Conservation (phyloP, 2,797 vertebrate genomes). For the Falco novaeseelandiae region DNA sequence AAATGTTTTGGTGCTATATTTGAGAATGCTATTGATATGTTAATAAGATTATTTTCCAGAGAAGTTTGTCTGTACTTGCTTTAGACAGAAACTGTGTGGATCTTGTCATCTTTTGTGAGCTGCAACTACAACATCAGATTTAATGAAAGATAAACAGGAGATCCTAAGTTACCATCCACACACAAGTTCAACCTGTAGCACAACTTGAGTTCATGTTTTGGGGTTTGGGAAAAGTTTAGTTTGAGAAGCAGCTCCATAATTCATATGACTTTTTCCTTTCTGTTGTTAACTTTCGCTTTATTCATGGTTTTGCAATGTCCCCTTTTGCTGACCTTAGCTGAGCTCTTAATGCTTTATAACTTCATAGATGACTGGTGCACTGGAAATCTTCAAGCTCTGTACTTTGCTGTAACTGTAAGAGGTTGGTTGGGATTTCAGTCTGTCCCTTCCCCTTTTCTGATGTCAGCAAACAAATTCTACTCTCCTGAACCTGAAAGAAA, state of each 20-base stretch:
- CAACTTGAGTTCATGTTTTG: background rate
- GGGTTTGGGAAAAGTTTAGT: background rate
- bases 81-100: background rate
- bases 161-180: background rate
- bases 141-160: background rate
- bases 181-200: background rate
- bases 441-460: background rate
- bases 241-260: background rate
- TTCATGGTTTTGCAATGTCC: background rate
- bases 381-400: background rate
- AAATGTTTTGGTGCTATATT: background rate
- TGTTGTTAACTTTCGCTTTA: background rate
- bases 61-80: background rate
- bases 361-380: background rate
- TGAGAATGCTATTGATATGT: background rate
- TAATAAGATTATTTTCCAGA: background rate
- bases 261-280: background rate
- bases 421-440: background rate
- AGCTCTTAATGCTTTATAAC: background rate
- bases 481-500: background rate
- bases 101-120: background rate
- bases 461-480: conserved; percentile 17
- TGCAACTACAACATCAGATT: background rate
- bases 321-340: background rate
- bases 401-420: background rate